phyloP scores from a whole-genome alignment of 2,888 invertebrate genomes.

The Phengaris alcon region DNA sequence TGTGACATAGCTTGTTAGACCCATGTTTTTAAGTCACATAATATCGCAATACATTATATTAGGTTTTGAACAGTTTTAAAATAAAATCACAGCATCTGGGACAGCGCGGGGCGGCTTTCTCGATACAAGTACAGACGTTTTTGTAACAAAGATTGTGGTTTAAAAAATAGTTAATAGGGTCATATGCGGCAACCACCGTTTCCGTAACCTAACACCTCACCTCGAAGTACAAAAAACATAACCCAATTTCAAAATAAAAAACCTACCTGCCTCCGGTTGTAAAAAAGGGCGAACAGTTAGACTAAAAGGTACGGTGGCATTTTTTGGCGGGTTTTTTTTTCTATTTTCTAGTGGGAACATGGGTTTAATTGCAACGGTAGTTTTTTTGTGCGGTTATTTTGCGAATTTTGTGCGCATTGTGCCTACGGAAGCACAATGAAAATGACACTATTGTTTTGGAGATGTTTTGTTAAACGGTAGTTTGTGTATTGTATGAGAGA shows the following conservation, averaged over 20 bases:
- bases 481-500: slow-evolving; percentile 24
- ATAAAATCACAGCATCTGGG: neutral
- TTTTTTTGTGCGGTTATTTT: slow-evolving; percentile 47
- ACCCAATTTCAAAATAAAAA: slow-evolving; percentile 72
- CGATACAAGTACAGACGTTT: slow-evolving; percentile 28
- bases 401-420: slow-evolving; percentile 53
- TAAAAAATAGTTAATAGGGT: slow-evolving; percentile 69
- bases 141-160: slow-evolving; percentile 54
- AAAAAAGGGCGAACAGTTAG: slow-evolving; percentile 58
- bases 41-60: neutral
- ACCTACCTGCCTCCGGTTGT: slow-evolving; percentile 68
- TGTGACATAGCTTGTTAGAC: neutral
- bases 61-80: neutral
- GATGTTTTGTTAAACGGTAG: slow-evolving; percentile 46
- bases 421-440: slow-evolving; percentile 38
- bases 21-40: neutral
- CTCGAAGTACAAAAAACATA: slow-evolving; percentile 68
- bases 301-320: slow-evolving; percentile 49
- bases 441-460: slow-evolving; percentile 37
- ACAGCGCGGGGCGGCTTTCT: slow-evolving; percentile 17
- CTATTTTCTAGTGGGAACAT: slow-evolving; percentile 60
- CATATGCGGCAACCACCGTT: slow-evolving; percentile 65
- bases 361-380: slow-evolving; percentile 61
- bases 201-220: slow-evolving; percentile 76
- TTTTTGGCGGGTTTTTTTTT: slow-evolving; percentile 60